Base-by-base conservation (phyloP, 2,113 vertebrate genomes). In the Salvelinus fontinalis region DNA sequence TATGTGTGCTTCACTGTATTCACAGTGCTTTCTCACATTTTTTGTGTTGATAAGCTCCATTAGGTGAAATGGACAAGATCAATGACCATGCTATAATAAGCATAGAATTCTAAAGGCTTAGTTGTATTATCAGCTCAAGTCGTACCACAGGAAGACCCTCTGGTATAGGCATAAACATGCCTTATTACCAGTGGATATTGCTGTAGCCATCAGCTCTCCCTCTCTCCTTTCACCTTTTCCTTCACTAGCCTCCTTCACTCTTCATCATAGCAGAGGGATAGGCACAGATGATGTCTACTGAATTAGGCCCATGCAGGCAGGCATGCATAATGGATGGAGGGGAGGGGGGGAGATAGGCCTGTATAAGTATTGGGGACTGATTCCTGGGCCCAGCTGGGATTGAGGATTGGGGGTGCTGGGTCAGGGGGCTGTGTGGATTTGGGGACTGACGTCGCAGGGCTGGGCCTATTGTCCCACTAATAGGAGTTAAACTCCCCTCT, bases 401-500 rank as follows among this genome's bases (percentile, higher is more conserved):
- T 71, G 39, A 44, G 39, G 39, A 44, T 44, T 44, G 39, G 39
- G 27, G 71, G 59, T n/a, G 73, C 69, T 74, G 77, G 77, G 39
- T 39, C 39, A 22, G 24, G 26, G 64, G 64, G n/a, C 5, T 13
- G 64, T 48, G 68, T 13, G 68, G 68, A 70, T 22, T 44, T 48
- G 68, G n/a, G 22, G 39, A 44, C 34, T 18, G 24, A n/a, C 12
- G 39, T 27, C n/a, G 20, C n/a, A 54, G 24, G 73, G 12, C 48
- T 74, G 59, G n/a, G 26, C 71, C 75, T 68, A 85, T 87, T 87
- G 86, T 87, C 73, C 39, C 68, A 60, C 71, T 87, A 87, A 87
- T 85, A 82, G 86, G 80, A 87, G 84, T 87, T 85, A 87, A 83
- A 84, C 81, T 87, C 84, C 64, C 26, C 79, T 81, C 44, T 18